Percentiles rank a stretch among this genome's conserved stretches.
Evolutionary conservation across 2,797 vertebrate genomes (phyloP).

Genomic region (Pseudochromis fuscus): DNA sequence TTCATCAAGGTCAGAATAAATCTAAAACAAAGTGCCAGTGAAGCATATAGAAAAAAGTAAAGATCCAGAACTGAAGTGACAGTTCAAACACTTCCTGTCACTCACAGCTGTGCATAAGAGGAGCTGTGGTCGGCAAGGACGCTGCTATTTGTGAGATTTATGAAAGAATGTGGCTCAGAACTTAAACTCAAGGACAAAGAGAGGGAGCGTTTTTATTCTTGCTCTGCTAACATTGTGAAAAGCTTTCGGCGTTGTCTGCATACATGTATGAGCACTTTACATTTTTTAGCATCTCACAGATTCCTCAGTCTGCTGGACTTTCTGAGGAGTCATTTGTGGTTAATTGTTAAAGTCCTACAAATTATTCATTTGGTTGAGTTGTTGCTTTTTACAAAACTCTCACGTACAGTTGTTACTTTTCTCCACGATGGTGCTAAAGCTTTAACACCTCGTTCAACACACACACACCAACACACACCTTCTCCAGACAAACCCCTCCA

Average conservation of each 20-base stretch:
- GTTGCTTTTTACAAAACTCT: conserved; percentile 6
- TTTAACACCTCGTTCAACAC: conserved; percentile 8
- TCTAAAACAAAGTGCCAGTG: conserved; percentile 14
- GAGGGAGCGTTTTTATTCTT: not conserved
- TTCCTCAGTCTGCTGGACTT: not conserved
- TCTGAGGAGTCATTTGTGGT: too few relatives aligned
- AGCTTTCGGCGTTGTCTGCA: not conserved
- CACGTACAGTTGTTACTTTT: not conserved
- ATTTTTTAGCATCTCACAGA: not conserved
- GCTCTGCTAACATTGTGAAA: not conserved
- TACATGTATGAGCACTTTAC: not conserved
- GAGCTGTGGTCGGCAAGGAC: conserved; percentile 26
- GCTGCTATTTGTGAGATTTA: conserved; percentile 1
- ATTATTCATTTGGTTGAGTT: conserved; percentile 1
- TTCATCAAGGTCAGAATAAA: conserved; percentile 13
- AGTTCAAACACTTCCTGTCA: conserved; percentile 2
- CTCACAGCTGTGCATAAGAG: conserved; percentile 8
- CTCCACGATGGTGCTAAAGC: not conserved
- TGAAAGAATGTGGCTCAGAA: conserved; percentile 5
- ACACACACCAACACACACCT: not conserved
- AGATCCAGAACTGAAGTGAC: not conserved
- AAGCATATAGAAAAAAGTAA: not conserved
- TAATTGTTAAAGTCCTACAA: not conserved
- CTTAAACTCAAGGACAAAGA: conserved; percentile 23
- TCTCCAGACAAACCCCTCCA: not conserved